Base-by-base conservation (phyloP, 2,113 vertebrate species). In the Electrona antarctica region DNA sequence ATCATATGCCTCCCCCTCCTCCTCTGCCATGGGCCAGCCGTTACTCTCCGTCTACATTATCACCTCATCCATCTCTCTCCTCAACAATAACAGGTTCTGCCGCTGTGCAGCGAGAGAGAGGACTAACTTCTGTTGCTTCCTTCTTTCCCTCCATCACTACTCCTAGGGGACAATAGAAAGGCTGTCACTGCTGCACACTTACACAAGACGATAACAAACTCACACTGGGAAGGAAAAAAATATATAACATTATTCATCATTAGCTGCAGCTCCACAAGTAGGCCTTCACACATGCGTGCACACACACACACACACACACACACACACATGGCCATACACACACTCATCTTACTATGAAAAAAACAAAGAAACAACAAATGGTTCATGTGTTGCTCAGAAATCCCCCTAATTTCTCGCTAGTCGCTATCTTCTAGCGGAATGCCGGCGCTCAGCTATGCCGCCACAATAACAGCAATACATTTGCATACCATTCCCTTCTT, bases 1-100 rank as follows among this genome's bases (percentile, higher is more conserved):
- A 41, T 41, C 33, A 41, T 41, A 41, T 21, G 21, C 33, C 69
- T 8, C 56, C 62, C 67, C 58, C 82, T 80, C 66, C 70, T 71
- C 72, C 57, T 68, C 47, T 60, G 71, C 76, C 68, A 58, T 41
- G 33, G 33, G 3, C 33, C 33, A 65, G 47, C 60, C 21, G 4
- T 52, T 66, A 77, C 78, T 62, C 64, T 61, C 73, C 58, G 67
- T 71, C 64, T 5, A 46, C 72, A 63, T 81, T 83, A 87, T 90
- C 84, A 74, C 78, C 65, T 73, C 72, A 78, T 83, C 84, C 41
- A 72, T 87, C 82, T 81, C 82, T 67, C 74, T 81, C 64, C 81
- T 90, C 86, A 90, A 88, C 80, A 77, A 91, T 89, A 90, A 91
- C 71, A 76, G 65, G 56, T 69, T 73, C 64, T 47, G 69, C 81